Evolutionary conservation across 2,888 invertebrate species (phyloP).

Genomic region (Megaustenia siamemsis): DNA sequence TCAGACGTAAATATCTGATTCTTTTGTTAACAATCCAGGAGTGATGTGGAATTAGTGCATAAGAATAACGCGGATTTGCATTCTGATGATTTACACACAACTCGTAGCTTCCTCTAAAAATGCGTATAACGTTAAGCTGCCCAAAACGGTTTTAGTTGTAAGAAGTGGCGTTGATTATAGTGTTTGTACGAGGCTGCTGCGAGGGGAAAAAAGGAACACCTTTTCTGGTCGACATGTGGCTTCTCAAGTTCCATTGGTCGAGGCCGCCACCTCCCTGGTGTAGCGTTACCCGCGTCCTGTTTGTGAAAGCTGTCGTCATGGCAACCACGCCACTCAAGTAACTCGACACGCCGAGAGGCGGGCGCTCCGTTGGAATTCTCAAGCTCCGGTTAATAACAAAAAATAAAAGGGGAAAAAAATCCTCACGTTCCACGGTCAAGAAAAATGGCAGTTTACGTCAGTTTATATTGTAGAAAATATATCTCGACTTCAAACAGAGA

Average conservation of each 20-base stretch:
- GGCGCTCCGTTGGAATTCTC: constrained; percentile 29
- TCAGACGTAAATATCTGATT: too few species aligned
- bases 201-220: constrained; percentile 4
- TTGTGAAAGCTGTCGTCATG: constrained; percentile 71
- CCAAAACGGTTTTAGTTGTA: not conserved
- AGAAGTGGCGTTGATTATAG: not conserved
- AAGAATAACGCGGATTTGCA: too few species aligned
- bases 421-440: too few species aligned
- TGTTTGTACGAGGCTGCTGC: not conserved
- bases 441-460: too few species aligned
- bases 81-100: too few species aligned
- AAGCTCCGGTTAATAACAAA: too few species aligned
- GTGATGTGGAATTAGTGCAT: too few species aligned
- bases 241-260: constrained; percentile 50
- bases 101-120: too few species aligned
- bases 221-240: constrained; percentile 27
- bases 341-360: constrained; percentile 71
- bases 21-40: too few species aligned
- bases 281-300: constrained; percentile 45
- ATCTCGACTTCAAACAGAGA: too few species aligned
- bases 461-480: too few species aligned
- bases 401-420: too few species aligned
- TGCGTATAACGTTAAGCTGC: not conserved
- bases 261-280: constrained; percentile 38
- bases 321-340: constrained; percentile 76